Conservation (phyloP, 2,113 vertebrate genomes). For the Paradoxurus hermaphroditus region DNA sequence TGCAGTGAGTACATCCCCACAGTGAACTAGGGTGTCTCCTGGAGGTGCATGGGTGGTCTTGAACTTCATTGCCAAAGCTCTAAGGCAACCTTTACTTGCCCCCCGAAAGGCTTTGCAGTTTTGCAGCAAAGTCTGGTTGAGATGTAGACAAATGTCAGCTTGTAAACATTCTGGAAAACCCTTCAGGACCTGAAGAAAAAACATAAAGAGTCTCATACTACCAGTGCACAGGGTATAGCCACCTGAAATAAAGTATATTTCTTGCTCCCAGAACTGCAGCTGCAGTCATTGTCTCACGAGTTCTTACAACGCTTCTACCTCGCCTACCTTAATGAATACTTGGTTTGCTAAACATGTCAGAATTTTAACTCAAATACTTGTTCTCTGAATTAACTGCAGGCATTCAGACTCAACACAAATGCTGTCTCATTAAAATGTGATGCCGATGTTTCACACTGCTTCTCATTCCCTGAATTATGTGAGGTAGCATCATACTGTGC, state of each 20-base stretch:
- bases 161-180: conserved; percentile 99
- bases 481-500: conserved; percentile 14
- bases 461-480: conserved; percentile 45
- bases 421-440: conserved; percentile 54
- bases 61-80: conserved; percentile 98
- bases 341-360: conserved; percentile 57
- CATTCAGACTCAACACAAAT: conserved; percentile 49
- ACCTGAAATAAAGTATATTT: conserved; percentile 48
- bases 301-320: conserved; percentile 6
- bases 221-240: conserved; percentile 12
- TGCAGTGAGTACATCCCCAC: conserved; percentile 95
- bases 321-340: conserved; percentile 26
- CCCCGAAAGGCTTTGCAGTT: conserved; percentile 96
- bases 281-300: not conserved
- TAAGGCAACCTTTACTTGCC: conserved; percentile 97
- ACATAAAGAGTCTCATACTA: conserved; percentile 74
- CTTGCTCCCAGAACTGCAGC: conserved; percentile 47
- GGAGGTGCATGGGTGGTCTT: conserved; percentile 97
- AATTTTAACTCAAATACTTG: conserved; percentile 47
- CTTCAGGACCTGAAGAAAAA: conserved; percentile 92
- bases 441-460: conserved; percentile 2
- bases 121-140: conserved; percentile 94
- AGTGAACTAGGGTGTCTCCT: conserved; percentile 96
- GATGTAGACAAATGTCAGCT: conserved; percentile 98
- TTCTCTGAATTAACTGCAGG: conserved; percentile 53